phyloP scores from a whole-genome alignment of 2,888 invertebrate species.

The Dynastes grantii region DNA sequence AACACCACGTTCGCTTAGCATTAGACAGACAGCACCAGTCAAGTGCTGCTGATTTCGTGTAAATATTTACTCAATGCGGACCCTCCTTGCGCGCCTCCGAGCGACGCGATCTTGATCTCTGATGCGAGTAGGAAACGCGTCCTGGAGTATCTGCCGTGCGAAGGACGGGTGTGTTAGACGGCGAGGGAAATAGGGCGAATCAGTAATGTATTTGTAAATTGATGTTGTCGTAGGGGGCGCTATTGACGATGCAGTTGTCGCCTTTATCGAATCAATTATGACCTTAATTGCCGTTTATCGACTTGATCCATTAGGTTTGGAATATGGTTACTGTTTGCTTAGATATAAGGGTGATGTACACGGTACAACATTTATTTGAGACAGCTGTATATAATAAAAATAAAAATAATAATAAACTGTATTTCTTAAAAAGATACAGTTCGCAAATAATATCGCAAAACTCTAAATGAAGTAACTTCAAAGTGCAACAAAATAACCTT shows the following conservation, averaged over 20 bases:
- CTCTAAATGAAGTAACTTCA: too few relatives aligned
- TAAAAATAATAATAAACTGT: too few relatives aligned
- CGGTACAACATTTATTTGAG: too few relatives aligned
- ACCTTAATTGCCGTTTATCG: conserved; percentile 37
- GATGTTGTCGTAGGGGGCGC: conserved; percentile 20
- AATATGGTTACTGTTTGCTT: conserved; percentile 17
- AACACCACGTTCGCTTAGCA: neutral
- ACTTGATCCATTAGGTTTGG: conserved; percentile 17
- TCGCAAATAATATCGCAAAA: too few relatives aligned
- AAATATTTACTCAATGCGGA: conserved; percentile 40
- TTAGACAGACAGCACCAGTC: conserved; percentile 19
- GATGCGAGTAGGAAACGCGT: conserved; percentile 2
- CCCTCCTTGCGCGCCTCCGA: neutral
- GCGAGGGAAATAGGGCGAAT: conserved; percentile 4
- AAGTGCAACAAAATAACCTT: too few relatives aligned
- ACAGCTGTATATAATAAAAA: too few relatives aligned
- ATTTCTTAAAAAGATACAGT: too few relatives aligned
- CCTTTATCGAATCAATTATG: conserved; percentile 42
- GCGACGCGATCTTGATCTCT: conserved; percentile 1
- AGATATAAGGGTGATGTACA: neutral
- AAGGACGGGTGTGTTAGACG: neutral
- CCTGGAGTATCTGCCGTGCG: neutral
- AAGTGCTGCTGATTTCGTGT: conserved; percentile 44
- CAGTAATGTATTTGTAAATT: conserved; percentile 44
- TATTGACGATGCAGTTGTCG: conserved; percentile 42